Conservation (phyloP, 2,888 invertebrate species). For the Tetragonula carbonaria region DNA sequence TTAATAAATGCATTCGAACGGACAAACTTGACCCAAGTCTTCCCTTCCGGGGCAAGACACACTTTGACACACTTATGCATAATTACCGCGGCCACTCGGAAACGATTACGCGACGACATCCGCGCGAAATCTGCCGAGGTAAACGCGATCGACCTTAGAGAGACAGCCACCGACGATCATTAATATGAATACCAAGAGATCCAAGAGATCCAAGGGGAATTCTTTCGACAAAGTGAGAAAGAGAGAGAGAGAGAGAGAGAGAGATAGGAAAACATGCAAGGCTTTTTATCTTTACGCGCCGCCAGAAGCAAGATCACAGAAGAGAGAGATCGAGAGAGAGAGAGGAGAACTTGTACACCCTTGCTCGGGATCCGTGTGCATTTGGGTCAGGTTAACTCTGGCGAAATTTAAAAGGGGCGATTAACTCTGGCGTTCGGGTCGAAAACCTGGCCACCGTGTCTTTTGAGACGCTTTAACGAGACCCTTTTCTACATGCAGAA, state of each 20-base stretch:
- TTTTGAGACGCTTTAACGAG: conserved; percentile 57
- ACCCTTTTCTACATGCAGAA: background rate
- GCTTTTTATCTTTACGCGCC: conserved; percentile 10
- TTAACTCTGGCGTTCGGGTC: conserved; percentile 15
- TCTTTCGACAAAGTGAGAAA: conserved; percentile 11
- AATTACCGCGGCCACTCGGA: conserved; percentile 26
- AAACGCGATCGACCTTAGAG: conserved; percentile 18
- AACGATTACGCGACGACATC: conserved; percentile 3
- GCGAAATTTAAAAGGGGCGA: conserved; percentile 37
- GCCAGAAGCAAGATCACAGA: conserved; percentile 31
- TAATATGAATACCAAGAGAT: conserved; percentile 18
- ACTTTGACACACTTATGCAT: conserved; percentile 11
- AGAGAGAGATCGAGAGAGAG: background rate
- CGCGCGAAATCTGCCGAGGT: background rate
- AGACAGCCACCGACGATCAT: conserved; percentile 16
- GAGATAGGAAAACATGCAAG: background rate
- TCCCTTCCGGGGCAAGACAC: background rate
- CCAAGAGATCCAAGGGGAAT: conserved; percentile 7
- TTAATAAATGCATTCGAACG: background rate
- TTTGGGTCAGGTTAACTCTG: conserved; percentile 26
- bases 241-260: background rate
- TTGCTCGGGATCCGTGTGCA: conserved; percentile 7
- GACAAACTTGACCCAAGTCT: conserved; percentile 23
- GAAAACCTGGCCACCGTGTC: conserved; percentile 18
- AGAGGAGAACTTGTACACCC: background rate